Conservation (phyloP, 37 sponge, comb jelly and placozoan species). For the Eunapius fragilis region DNA sequence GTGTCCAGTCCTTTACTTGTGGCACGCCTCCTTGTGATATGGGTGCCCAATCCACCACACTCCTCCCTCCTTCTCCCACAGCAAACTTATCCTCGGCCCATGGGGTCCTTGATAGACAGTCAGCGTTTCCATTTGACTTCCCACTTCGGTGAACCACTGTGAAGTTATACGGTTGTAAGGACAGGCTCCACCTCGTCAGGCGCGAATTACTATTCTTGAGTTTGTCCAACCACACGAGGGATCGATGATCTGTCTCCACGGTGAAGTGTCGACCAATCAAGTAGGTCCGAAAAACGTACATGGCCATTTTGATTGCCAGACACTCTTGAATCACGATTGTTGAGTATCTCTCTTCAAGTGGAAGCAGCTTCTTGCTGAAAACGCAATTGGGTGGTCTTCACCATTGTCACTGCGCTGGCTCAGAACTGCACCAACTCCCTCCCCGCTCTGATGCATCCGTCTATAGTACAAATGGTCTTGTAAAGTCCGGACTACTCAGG, state of each 20-base stretch:
- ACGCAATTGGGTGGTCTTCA: conserved; percentile 45
- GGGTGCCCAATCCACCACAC: too few species aligned
- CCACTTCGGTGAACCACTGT: neutral
- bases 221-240: conserved; percentile 23
- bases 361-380: conserved; percentile 40
- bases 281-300: conserved; percentile 40
- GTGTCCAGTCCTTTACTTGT: too few species aligned
- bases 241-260: conserved; percentile 52
- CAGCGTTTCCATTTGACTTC: neutral
- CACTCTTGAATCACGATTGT: conserved; percentile 56
- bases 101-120: neutral
- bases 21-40: too few species aligned
- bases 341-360: conserved; percentile 42
- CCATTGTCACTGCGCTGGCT: conserved; percentile 31
- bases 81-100: too few species aligned
- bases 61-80: too few species aligned
- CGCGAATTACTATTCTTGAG: conserved; percentile 33
- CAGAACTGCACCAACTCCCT: conserved; percentile 54
- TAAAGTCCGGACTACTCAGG: conserved; percentile 39
- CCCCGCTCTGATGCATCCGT: conserved; percentile 45
- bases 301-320: conserved; percentile 30
- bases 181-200: conserved; percentile 29
- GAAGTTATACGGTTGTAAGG: neutral
- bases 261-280: conserved; percentile 31
- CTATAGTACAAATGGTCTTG: conserved; percentile 31